Percentiles rank a stretch among this genome's conserved stretches.
Evolutionary conservation across 2,888 invertebrate genomes (phyloP).

Genomic region (Sinhomidia bicolor): DNA sequence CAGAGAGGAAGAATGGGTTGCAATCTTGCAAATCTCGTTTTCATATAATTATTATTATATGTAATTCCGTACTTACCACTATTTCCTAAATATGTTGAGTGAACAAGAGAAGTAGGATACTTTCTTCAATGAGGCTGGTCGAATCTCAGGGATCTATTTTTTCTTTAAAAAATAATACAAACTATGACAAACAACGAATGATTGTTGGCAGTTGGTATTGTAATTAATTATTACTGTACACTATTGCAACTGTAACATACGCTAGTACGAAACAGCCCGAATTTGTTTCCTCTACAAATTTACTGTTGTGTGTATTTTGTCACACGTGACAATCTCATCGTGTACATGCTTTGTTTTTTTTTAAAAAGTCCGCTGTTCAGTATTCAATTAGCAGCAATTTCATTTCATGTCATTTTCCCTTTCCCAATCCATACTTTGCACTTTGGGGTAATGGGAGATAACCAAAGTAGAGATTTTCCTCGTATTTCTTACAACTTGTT

Average conservation of each 20-base stretch:
- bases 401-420: not conserved
- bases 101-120: not conserved
- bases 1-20: too few relatives aligned
- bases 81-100: not conserved
- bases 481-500: not conserved
- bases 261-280: not conserved
- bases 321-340: too few relatives aligned
- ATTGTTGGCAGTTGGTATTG: not conserved
- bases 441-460: not conserved
- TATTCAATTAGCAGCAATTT: not conserved
- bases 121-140: conserved; percentile 51
- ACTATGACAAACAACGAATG: not conserved
- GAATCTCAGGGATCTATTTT: conserved; percentile 56
- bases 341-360: too few relatives aligned
- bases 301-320: too few relatives aligned
- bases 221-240: not conserved
- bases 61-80: too few relatives aligned
- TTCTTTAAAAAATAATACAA: not conserved
- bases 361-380: not conserved
- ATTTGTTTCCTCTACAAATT: too few relatives aligned
- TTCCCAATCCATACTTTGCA: too few relatives aligned
- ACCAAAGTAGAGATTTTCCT: conserved; percentile 35
- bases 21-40: too few relatives aligned
- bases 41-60: too few relatives aligned
- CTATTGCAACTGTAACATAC: not conserved